Base-by-base conservation (phyloP, 2,113 vertebrate genomes). In the Eleginops maclovinus region DNA sequence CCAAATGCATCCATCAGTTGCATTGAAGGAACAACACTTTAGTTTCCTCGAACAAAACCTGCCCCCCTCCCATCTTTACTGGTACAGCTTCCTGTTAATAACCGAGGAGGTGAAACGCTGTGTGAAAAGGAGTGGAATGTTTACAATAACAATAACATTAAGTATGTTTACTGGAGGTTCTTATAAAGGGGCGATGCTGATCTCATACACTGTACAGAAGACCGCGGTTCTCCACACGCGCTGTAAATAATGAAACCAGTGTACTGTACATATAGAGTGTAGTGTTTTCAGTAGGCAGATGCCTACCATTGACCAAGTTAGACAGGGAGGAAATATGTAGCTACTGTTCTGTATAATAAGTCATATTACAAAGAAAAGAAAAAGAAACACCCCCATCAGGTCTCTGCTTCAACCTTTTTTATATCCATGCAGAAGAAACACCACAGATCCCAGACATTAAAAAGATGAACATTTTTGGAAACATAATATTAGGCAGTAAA, bases 81-180 rank as follows among this genome's bases (percentile, higher is more conserved):
- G 22, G 12, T 54, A 53, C 69, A 58, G 47, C 75, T 74, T 56
- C 64, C 40, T 21, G 4, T 49, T 41, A 64, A 28, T 55, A 72
- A 3, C 50, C 3, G 76, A 62, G 40, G 51, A 72, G 72, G 63
- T 3, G 76, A 54, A 83, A 77, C 65, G 4, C 56, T 17, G 68
- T 54, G 49, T 67, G 79, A 59, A 61, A 50, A 86, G 41, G 84
- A 90, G 90, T 91, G 67, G 12, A 87, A 89, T 93, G 90, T 93
- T 93, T 93, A 92, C 92, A 91, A 74, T 65, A 78, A 76, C 53
- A 54, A 53, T 51, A 79, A 26, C 66, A 80, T 66, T 14, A 49
- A 9, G 66, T 76, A 72, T 79, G 81, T 88, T 89, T 87, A 88
- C 59, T 24, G 65, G 51, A 75, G 50, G 61, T 71, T 49, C 74